A percentile compares a stretch with the other conserved stretches of the same genome.
Conservation (phyloP, 2,113 vertebrate genomes). For the Leptocoma aspasia region DNA sequence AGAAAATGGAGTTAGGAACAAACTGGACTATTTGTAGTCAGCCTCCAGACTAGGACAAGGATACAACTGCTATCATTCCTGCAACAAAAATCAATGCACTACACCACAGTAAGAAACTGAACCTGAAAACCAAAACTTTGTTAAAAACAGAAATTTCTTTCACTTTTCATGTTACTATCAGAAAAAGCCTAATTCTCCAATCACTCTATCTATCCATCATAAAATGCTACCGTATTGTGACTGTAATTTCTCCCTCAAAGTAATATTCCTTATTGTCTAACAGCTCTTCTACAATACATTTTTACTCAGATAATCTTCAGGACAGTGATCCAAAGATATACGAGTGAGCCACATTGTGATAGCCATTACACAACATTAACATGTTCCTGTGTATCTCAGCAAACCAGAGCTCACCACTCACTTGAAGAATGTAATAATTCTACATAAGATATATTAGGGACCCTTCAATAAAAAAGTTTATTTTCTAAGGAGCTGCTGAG, state of each 20-base stretch:
- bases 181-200: background rate
- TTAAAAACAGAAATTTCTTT: background rate
- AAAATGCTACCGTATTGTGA: background rate
- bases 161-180: background rate
- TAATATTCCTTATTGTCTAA: background rate
- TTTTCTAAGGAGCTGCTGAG: background rate
- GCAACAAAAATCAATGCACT: background rate
- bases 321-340: background rate
- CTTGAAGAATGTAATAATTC: background rate
- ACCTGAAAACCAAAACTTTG: background rate
- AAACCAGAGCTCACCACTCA: background rate
- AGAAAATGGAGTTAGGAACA: background rate
- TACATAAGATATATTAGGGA: background rate
- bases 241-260: background rate
- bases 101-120: background rate
- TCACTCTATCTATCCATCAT: background rate
- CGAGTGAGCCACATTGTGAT: background rate
- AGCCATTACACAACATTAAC: background rate
- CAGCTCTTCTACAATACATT: background rate
- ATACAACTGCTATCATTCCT: background rate
- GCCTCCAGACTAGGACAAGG: background rate
- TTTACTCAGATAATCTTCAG: background rate
- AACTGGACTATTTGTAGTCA: background rate
- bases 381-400: background rate
- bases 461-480: background rate